Evolutionary conservation across 2,797 vertebrate species (phyloP).

Genomic region (Alouatta caraya): DNA sequence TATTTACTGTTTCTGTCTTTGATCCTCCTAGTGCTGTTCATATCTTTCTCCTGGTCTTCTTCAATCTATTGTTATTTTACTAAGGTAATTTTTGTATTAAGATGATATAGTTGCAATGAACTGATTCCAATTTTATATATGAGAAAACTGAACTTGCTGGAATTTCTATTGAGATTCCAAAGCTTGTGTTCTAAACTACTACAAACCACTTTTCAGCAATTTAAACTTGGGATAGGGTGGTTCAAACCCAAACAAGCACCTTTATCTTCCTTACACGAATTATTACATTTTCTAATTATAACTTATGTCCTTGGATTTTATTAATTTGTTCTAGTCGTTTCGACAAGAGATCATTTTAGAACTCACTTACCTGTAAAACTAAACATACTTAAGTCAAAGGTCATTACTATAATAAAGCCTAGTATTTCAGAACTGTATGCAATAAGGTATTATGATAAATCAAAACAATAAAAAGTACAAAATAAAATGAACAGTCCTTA

Average conservation of each 20-base stretch:
- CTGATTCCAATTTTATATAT: background rate
- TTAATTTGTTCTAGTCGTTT: background rate
- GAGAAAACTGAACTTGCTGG: background rate
- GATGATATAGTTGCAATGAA: background rate
- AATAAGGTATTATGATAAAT: background rate
- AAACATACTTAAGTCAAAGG: background rate
- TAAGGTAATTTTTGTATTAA: background rate
- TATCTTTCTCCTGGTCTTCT: background rate
- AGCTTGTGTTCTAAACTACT: background rate
- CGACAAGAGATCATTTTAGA: background rate
- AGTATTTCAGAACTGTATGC: constrained; percentile 1
- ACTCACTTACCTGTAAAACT: background rate
- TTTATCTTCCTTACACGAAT: background rate
- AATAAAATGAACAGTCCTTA: background rate
- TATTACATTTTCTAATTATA: background rate
- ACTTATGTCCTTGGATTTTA: background rate
- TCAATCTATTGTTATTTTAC: background rate
- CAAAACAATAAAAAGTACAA: background rate
- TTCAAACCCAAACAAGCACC: background rate
- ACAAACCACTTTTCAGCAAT: background rate
- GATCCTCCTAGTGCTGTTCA: background rate
- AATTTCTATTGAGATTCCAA: background rate
- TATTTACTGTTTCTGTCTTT: background rate
- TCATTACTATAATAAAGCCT: background rate
- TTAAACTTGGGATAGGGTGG: background rate